A percentile compares a stretch with the other conserved stretches of the same genome.
Evolutionary conservation across 2,797 vertebrate genomes (phyloP).

Genomic region (Hemibagrus guttatus): DNA sequence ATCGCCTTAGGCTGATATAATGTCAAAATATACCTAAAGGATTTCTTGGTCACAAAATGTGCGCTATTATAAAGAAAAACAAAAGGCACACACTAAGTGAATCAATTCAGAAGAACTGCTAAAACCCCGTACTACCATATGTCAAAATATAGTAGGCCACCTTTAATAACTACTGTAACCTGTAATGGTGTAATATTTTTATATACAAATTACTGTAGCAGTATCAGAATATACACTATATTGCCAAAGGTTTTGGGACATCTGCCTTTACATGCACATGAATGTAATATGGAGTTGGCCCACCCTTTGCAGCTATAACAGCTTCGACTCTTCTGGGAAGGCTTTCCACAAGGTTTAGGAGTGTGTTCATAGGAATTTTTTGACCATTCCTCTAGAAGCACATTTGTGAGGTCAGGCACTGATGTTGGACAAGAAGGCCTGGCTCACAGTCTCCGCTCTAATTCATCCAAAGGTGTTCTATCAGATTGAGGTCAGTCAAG

Average conservation of each 20-base stretch:
- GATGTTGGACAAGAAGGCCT: too few species aligned
- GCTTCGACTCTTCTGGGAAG: too few species aligned
- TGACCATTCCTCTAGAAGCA: too few species aligned
- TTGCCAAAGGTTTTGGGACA: not conserved
- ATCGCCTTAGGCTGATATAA: constrained; percentile 9
- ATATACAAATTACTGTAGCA: not conserved
- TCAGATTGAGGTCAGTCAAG: too few species aligned
- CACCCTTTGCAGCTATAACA: too few species aligned
- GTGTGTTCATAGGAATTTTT: too few species aligned
- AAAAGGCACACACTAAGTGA: constrained; percentile 7
- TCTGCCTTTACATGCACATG: too few species aligned
- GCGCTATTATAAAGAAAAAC: constrained; percentile 7
- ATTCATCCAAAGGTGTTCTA: too few species aligned
- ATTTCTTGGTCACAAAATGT: constrained; percentile 9
- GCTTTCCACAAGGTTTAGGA: too few species aligned
- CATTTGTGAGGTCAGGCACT: too few species aligned
- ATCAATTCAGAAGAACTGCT: not conserved
- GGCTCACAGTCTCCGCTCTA: too few species aligned
- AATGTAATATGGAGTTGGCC: too few species aligned
- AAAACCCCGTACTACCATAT: not conserved
- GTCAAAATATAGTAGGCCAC: not conserved
- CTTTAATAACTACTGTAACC: not conserved
- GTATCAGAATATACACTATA: not conserved
- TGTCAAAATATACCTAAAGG: constrained; percentile 1
- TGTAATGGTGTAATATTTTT: not conserved